phyloP scores from a whole-genome alignment of 2,888 invertebrate genomes.

The Andrena camellia region DNA sequence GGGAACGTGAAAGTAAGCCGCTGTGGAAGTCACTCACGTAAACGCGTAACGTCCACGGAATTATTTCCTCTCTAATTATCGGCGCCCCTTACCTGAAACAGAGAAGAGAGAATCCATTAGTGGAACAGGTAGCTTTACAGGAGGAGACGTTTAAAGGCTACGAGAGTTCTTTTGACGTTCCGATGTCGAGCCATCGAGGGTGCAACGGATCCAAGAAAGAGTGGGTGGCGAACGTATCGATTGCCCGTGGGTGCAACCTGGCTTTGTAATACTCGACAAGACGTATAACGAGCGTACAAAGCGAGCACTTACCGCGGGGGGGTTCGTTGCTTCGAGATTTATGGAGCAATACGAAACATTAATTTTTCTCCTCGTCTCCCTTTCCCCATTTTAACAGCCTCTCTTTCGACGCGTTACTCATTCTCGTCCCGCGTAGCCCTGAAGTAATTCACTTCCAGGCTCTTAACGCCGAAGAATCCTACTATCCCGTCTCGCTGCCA shows the following conservation, averaged over 20 bases:
- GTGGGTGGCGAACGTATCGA: conserved; percentile 46
- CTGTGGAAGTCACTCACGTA: conserved; percentile 20
- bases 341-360: conserved; percentile 48
- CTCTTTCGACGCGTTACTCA: conserved; percentile 19
- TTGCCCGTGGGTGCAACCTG: conserved; percentile 11
- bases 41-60: not conserved
- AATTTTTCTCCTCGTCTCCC: conserved; percentile 36
- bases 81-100: conserved; percentile 58
- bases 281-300: conserved; percentile 41
- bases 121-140: not conserved
- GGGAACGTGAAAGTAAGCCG: too few relatives aligned
- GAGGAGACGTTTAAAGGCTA: not conserved
- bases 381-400: conserved; percentile 32
- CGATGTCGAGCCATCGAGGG: not conserved
- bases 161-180: conserved; percentile 7
- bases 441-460: conserved; percentile 21
- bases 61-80: conserved; percentile 4
- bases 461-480: not conserved
- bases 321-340: conserved; percentile 46
- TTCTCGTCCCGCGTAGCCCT: not conserved
- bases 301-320: conserved; percentile 17
- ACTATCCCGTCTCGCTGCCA: not conserved
- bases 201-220: conserved; percentile 2
- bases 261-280: conserved; percentile 18
- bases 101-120: conserved; percentile 22